A percentile compares a stretch with the other conserved stretches of the same genome.
These are phyloP conservation scores for Cataglyphis altisquamis DNA, from an alignment of 2,888 invertebrate species.

Conservation along the genomic window DNA sequence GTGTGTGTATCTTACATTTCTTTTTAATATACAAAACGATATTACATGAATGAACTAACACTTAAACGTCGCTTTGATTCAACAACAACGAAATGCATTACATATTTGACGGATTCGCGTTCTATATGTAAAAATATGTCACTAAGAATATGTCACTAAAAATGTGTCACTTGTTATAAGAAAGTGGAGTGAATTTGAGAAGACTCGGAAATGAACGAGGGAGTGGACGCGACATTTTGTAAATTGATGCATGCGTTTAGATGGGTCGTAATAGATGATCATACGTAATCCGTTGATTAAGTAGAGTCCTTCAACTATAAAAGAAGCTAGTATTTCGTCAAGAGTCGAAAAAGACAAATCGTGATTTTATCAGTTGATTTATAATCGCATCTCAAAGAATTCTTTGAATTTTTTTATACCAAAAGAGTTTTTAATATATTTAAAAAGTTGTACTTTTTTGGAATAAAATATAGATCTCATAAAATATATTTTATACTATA, in stretches of 20 bases:
- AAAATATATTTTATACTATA: neutral
- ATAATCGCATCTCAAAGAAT: neutral
- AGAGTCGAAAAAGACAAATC: neutral
- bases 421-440: neutral
- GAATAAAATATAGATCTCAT: neutral
- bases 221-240: constrained; percentile 4
- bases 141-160: neutral
- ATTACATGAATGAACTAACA: constrained; percentile 23
- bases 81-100: constrained; percentile 1
- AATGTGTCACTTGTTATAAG: neutral
- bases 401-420: neutral
- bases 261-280: constrained; percentile 20
- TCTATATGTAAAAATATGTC: constrained; percentile 22
- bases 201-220: neutral
- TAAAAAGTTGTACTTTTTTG: neutral
- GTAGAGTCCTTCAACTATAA: constrained; percentile 13
- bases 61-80: constrained; percentile 13
- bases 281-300: constrained; percentile 13
- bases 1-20: neutral
- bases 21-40: constrained; percentile 5
- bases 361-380: constrained; percentile 37
- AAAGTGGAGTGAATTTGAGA: constrained; percentile 7
- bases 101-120: neutral
- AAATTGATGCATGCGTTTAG: constrained; percentile 19
- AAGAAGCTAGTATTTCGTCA: neutral